Evolutionary conservation across 1,140 invertebrate species (phyloP), one percentile per base, ranked within the genome.

Genomic region (Heliothis subflexa): DNA sequence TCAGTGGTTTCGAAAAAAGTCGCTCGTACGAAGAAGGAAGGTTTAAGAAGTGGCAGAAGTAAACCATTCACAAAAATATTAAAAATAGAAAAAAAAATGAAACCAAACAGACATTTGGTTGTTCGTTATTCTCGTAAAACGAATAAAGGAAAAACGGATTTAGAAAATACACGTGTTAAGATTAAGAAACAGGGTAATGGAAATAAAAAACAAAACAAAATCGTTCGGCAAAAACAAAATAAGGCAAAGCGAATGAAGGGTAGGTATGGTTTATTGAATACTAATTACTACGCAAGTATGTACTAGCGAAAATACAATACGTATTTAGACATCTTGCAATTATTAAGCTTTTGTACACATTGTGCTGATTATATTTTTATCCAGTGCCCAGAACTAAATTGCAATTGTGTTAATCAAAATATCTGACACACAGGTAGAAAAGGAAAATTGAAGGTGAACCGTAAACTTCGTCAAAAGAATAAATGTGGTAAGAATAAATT

Each of bases 61-160:
- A 57, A 57, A 4, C 28, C 52, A 3, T 7, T 16, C 47, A 12
- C 33, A 18, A 45, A 25, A 13, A 57, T 57, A 59, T 45, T 21
- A 14, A 76, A 64, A 62, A 2, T 62, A 28, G 59, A 62, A 62
- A 62, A 62, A 10, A 62, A 62, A 5, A 62, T 62, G 59, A 25
- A 13, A 50, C 49, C 54, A n/a, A 71, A 71, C 28, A 25, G 50
- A 52, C 50, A 71, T 52, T 54, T 54, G 49, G 49, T 21, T 62
- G 40, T 68, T 5, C n/a, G 45, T 54, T 57, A 40, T 70, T 18
- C 14, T n/a, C 59, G 21, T n/a, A 40, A 62, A 28, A 10, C 59
- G 21, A 62, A 62, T 40, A 62, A 40, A 62, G 59, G 5, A n/a
- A 70, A 16, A 25, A 16, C 33, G 7, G 1, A 62, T 40, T 14